phyloP scores from a whole-genome alignment of 2,113 vertebrate species.

The Ceyx cyanopectus region DNA sequence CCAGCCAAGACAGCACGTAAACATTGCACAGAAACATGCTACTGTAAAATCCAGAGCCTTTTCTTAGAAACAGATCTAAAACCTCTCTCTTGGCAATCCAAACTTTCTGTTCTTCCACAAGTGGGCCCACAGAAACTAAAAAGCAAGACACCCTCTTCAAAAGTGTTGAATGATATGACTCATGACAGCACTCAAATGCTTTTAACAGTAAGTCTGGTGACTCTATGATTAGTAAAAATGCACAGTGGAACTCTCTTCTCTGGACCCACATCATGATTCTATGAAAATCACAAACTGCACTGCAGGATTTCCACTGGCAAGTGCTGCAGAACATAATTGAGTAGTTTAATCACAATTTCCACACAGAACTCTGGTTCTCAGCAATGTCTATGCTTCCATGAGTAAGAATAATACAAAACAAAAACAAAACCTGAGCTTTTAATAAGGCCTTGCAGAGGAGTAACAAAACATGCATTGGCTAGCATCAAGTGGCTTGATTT shows the following conservation, averaged over 20 bases:
- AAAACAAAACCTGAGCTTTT: not conserved
- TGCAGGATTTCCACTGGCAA: not conserved
- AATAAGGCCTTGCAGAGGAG: not conserved
- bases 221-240: not conserved
- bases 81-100: not conserved
- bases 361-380: not conserved
- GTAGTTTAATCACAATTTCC: not conserved
- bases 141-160: not conserved
- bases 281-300: not conserved
- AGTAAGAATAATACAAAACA: not conserved
- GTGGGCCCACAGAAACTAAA: not conserved
- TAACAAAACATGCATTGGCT: not conserved
- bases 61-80: not conserved
- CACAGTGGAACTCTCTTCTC: not conserved
- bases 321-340: rapidly evolving
- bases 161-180: not conserved
- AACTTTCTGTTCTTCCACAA: not conserved
- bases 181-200: not conserved
- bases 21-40: not conserved
- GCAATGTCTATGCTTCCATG: not conserved
- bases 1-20: not conserved
- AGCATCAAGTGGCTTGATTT: not conserved
- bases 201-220: not conserved
- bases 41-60: not conserved
- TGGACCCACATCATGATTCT: not conserved